Evolutionary conservation across 2,797 vertebrate species (phyloP).

Genomic region (Esox masquinongy): DNA sequence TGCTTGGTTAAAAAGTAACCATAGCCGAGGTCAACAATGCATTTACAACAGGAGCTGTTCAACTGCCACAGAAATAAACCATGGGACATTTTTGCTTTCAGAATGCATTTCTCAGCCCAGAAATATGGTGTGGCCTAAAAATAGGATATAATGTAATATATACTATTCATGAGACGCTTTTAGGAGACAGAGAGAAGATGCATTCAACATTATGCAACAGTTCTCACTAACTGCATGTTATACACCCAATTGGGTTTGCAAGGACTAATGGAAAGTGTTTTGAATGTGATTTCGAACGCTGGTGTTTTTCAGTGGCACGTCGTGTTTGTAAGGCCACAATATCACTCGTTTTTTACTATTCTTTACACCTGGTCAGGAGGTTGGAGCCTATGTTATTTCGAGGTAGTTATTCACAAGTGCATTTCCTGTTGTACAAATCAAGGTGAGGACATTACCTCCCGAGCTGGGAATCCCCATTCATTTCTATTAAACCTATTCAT

Average conservation of each 20-base stretch:
- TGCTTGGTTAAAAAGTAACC: neutral
- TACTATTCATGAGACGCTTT: too few species aligned
- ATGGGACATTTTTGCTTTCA: neutral
- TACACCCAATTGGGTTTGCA: neutral
- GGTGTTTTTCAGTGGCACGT: neutral
- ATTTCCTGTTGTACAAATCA: neutral
- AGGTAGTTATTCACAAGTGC: neutral
- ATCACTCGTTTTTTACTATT: neutral
- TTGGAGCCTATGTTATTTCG: neutral
- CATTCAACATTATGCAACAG: neutral
- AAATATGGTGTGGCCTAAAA: constrained; percentile 10
- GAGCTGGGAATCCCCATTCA: neutral
- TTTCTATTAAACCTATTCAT: neutral
- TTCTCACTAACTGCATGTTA: neutral
- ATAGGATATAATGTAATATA: constrained; percentile 3
- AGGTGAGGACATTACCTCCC: neutral
- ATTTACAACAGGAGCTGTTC: neutral
- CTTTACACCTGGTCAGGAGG: neutral
- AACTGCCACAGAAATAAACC: neutral
- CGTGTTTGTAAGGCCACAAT: neutral
- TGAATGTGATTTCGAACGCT: neutral
- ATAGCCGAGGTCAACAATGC: neutral
- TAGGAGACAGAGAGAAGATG: neutral
- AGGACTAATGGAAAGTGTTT: neutral
- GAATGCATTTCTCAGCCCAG: neutral